Evolutionary conservation across 2,888 invertebrate species (phyloP).

Genomic region (Pristionchus maxplancki): DNA sequence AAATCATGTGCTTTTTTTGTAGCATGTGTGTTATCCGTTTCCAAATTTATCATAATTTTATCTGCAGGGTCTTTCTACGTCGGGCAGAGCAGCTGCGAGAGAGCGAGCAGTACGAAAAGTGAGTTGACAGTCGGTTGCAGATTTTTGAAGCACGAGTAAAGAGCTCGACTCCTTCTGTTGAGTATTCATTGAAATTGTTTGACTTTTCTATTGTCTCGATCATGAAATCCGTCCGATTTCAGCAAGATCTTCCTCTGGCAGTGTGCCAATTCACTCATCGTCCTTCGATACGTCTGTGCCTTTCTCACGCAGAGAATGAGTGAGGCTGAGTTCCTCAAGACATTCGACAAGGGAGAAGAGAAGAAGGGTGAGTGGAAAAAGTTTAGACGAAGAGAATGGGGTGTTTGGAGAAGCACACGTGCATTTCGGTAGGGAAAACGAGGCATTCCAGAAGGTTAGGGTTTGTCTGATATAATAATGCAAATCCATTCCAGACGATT

Average conservation of each 20-base stretch:
- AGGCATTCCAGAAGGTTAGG: neutral
- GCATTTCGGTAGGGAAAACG: neutral
- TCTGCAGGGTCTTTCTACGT: constrained; percentile 80
- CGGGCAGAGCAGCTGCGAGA: constrained; percentile 89
- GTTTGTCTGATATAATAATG: no score
- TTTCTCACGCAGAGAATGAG: constrained; percentile 89
- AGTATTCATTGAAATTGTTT: no score
- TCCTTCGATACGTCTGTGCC: constrained; percentile 87
- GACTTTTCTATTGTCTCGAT: no score
- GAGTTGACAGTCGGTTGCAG: constrained; percentile 77
- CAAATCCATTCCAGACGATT: neutral
- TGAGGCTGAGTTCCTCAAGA: constrained; percentile 87
- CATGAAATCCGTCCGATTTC: constrained; percentile 74
- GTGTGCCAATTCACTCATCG: constrained; percentile 92
- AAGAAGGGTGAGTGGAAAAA: constrained; percentile 6
- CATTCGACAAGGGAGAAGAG: constrained; percentile 59
- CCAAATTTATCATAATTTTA: neutral
- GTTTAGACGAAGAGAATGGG: neutral
- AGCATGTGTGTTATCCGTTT: neutral
- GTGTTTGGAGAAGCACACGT: neutral
- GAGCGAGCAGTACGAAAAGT: constrained; percentile 92
- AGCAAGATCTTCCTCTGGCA: constrained; percentile 91
- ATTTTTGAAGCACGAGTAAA: neutral
- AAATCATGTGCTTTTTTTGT: neutral
- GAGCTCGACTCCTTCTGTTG: neutral